Evolutionary conservation across 2,888 invertebrate species (phyloP).

Genomic region (Diarsia rubi): DNA sequence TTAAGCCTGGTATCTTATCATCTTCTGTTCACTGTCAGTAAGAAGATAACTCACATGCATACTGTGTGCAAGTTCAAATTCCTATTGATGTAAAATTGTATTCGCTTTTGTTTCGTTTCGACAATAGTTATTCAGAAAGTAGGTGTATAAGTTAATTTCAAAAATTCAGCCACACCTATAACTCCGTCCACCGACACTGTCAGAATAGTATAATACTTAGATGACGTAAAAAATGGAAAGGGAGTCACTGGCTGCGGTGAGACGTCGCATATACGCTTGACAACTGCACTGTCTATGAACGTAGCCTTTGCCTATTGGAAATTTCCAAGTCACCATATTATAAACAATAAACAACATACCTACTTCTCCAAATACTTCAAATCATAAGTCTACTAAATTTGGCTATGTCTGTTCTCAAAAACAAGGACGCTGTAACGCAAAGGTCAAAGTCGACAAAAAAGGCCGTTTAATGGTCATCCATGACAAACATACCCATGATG

Average conservation of each 20-base stretch:
- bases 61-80: background rate
- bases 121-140: background rate
- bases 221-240: background rate
- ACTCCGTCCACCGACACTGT: background rate
- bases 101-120: background rate
- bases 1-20: background rate
- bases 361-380: too few species aligned
- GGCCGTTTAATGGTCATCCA: background rate
- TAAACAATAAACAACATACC: too few species aligned
- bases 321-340: too few species aligned
- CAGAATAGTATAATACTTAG: background rate
- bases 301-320: too few species aligned
- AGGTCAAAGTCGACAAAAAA: conserved; percentile 1
- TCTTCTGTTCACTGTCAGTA: background rate
- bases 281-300: too few species aligned
- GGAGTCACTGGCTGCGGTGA: background rate
- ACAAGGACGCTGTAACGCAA: conserved; percentile 27
- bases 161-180: background rate
- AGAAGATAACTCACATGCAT: too few species aligned
- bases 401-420: conserved; percentile 19
- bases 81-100: background rate
- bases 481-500: conserved; percentile 9
- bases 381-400: too few species aligned
- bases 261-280: too few species aligned
- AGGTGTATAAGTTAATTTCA: background rate